These are phyloP conservation scores for Drosophila quinaria DNA, from an alignment of 2,888 invertebrate genomes.

Conservation along the genomic window DNA sequence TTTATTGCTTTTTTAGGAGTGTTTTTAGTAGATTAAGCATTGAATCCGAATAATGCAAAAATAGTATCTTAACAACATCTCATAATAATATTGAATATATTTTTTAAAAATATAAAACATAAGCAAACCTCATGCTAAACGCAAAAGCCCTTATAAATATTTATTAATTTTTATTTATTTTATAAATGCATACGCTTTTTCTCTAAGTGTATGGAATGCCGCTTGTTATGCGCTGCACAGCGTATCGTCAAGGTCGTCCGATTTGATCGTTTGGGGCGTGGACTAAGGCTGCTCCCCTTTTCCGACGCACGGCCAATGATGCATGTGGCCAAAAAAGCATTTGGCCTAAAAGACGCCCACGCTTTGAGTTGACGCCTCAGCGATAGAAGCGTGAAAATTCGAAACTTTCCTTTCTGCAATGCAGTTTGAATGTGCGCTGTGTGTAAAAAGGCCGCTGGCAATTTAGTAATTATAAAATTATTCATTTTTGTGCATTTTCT, in stretches of 20 bases:
- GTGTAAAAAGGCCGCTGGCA: slow-evolving; percentile 55
- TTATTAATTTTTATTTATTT: too few relatives aligned
- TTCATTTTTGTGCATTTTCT: slow-evolving; percentile 80
- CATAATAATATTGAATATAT: too few relatives aligned
- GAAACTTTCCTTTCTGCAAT: slow-evolving; percentile 3
- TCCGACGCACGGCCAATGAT: slow-evolving; percentile 13
- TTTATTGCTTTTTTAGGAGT: too few relatives aligned
- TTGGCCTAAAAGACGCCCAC: slow-evolving; percentile 12
- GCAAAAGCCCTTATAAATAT: too few relatives aligned
- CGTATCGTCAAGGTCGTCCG: slow-evolving; percentile 55
- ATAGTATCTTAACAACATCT: too few relatives aligned
- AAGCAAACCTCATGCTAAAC: too few relatives aligned
- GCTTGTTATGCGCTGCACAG: slow-evolving; percentile 58
- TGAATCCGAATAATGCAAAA: too few relatives aligned
- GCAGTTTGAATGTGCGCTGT: not conserved
- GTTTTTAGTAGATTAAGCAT: too few relatives aligned
- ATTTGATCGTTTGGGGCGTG: slow-evolving; percentile 62
- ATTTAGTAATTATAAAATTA: slow-evolving; percentile 84
- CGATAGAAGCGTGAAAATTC: slow-evolving; percentile 10
- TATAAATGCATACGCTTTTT: not conserved
- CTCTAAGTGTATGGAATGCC: slow-evolving; percentile 25
- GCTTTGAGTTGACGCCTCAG: slow-evolving; percentile 7
- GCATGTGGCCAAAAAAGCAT: slow-evolving; percentile 9
- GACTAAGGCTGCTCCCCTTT: slow-evolving; percentile 28
- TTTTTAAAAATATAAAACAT: too few relatives aligned